These are phyloP conservation scores for Mimas tiliae DNA, from an alignment of 2,888 invertebrate species.

Conservation along the genomic window DNA sequence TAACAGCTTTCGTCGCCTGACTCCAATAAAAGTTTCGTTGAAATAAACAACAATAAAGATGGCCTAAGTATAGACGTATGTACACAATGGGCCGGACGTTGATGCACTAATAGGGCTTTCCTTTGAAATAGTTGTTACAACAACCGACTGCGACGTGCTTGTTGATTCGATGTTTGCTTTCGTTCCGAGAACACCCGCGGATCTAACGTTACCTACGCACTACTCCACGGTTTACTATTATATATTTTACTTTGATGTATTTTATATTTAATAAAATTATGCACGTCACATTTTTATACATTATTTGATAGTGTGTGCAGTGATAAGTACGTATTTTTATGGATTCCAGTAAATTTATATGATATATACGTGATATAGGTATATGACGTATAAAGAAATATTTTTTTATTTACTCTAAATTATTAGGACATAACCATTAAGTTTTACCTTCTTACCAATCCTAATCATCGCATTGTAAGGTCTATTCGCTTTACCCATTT, in stretches of 20 bases:
- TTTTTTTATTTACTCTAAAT: too few relatives aligned
- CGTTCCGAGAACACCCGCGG: conserved; percentile 52
- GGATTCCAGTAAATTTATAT: too few relatives aligned
- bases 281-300: too few relatives aligned
- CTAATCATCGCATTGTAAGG: too few relatives aligned
- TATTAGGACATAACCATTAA: too few relatives aligned
- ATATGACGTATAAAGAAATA: too few relatives aligned
- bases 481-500: too few relatives aligned
- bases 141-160: conserved; percentile 49
- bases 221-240: conserved; percentile 17
- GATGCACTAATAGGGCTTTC: conserved; percentile 73
- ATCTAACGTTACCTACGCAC: conserved; percentile 43
- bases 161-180: conserved; percentile 55
- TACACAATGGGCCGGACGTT: conserved; percentile 71
- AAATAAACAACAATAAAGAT: conserved; percentile 1
- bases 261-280: too few relatives aligned
- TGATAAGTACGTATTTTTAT: too few relatives aligned
- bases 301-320: too few relatives aligned
- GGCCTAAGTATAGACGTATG: conserved; percentile 48
- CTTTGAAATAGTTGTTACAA: conserved; percentile 72
- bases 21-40: background rate
- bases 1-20: conserved; percentile 7
- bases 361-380: too few relatives aligned
- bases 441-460: too few relatives aligned
- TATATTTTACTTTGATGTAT: conserved; percentile 24